Percentiles rank a stretch among this genome's conserved stretches.
Conservation (phyloP, 2,888 invertebrate genomes). For the Rhimphoctona megacephalus region DNA sequence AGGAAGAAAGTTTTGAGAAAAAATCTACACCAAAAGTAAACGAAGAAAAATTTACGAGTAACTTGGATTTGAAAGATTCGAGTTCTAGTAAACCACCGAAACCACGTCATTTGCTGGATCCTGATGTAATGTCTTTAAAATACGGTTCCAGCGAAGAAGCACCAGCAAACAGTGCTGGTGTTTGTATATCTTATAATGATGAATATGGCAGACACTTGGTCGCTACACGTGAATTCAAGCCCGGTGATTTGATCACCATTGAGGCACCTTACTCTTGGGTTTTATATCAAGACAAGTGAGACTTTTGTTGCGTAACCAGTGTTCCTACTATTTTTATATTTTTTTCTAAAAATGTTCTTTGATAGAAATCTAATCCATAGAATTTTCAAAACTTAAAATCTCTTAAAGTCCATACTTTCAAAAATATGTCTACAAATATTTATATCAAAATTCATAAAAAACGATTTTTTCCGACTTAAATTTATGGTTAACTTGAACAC, state of each 20-base stretch:
- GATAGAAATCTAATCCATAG: not conserved
- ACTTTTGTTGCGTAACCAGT: not conserved
- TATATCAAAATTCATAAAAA: not conserved
- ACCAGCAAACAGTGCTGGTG: slow-evolving; percentile 79
- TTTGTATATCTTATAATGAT: slow-evolving; percentile 77
- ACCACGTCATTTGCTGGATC: slow-evolving; percentile 75
- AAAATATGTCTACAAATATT: not conserved
- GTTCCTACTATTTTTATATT: slow-evolving; percentile 10
- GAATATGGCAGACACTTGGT: slow-evolving; percentile 82
- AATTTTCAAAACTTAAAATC: not conserved
- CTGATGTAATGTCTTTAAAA: slow-evolving; percentile 74
- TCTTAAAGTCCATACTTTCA: not conserved
- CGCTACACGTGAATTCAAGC: slow-evolving; percentile 80
- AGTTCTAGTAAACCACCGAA: slow-evolving; percentile 63
- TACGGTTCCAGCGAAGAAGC: slow-evolving; percentile 80
- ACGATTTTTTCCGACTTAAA: too few relatives aligned
- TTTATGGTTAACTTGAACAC: too few relatives aligned
- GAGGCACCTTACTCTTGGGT: slow-evolving; percentile 81
- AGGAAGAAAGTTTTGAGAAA: slow-evolving; percentile 50
- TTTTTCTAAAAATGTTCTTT: not conserved
- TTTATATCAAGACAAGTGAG: slow-evolving; percentile 81
- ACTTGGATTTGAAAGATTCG: slow-evolving; percentile 26
- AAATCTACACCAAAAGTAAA: slow-evolving; percentile 7
- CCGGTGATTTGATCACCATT: slow-evolving; percentile 81
- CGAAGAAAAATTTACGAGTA: slow-evolving; percentile 20